Evolutionary conservation across 2,113 vertebrate genomes (phyloP).

Genomic region (Hyperopisus bebe): DNA sequence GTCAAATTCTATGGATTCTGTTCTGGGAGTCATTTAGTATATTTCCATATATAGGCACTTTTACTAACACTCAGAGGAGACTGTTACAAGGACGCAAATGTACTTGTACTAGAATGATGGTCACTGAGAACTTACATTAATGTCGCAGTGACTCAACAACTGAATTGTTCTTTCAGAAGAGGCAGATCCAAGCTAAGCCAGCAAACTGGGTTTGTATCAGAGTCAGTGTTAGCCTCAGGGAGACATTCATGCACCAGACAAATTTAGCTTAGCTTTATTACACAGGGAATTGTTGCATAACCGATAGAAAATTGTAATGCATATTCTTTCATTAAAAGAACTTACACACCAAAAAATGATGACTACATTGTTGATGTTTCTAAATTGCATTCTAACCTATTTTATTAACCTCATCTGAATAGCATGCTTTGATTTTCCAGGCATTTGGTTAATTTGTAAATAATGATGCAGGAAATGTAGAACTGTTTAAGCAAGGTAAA

Average conservation of each 20-base stretch:
- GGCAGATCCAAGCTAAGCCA: neutral
- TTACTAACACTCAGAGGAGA: constrained; percentile 24
- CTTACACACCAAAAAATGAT: neutral
- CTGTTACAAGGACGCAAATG: constrained; percentile 3
- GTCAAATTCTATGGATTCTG: neutral
- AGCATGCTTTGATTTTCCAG: neutral
- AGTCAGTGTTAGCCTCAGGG: neutral
- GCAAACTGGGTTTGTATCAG: neutral
- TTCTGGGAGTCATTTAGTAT: constrained; percentile 35
- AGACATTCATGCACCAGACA: neutral
- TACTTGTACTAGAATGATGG: constrained; percentile 12
- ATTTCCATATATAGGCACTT: constrained; percentile 54
- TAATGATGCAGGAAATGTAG: neutral
- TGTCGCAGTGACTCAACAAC: neutral
- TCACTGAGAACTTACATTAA: constrained; percentile 4
- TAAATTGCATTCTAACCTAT: neutral
- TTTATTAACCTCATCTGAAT: neutral
- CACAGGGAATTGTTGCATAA: neutral
- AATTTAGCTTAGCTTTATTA: neutral
- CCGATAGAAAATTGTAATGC: neutral
- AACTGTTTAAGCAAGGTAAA: neutral
- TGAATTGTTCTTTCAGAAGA: neutral
- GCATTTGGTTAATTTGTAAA: neutral
- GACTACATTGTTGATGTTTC: neutral
- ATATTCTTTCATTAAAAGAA: neutral